Conservation (phyloP, 2,888 invertebrate genomes). For the Standfussiana lucernea region DNA sequence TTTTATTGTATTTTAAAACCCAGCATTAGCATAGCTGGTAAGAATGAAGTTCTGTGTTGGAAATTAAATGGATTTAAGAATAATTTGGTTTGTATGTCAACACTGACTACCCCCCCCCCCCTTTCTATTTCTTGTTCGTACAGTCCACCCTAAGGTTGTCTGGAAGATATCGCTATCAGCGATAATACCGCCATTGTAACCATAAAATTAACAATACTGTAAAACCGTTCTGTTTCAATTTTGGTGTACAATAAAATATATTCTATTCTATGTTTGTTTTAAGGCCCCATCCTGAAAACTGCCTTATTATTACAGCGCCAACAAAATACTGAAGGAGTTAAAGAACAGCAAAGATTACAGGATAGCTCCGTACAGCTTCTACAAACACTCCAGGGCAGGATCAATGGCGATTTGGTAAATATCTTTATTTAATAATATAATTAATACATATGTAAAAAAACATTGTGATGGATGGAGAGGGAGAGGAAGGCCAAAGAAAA, state of each 20-base stretch:
- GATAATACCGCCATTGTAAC: no score
- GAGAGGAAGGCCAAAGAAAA: no score
- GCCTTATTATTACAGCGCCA: slow-evolving; percentile 76
- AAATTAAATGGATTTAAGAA: background rate
- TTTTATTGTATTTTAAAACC: background rate
- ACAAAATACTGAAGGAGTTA: slow-evolving; percentile 81
- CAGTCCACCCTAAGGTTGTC: no score
- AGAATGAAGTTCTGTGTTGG: background rate
- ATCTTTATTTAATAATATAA: background rate
- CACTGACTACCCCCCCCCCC: no score
- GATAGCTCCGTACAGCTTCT: slow-evolving; percentile 78
- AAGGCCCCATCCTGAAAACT: background rate
- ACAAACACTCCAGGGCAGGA: slow-evolving; percentile 75
- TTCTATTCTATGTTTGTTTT: no score
- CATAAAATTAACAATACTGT: no score
- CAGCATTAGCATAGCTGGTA: background rate
- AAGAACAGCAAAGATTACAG: slow-evolving; percentile 79
- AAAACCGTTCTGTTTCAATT: no score
- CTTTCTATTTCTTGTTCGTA: no score
- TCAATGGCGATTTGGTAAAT: slow-evolving; percentile 81
- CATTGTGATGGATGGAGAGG: no score
- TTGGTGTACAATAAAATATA: no score
- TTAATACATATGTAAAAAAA: no score
- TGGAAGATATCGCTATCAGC: no score
- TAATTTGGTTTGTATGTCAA: background rate